Base-by-base conservation (phyloP, 2,888 invertebrate genomes). In the Nyleta sp. region DNA sequence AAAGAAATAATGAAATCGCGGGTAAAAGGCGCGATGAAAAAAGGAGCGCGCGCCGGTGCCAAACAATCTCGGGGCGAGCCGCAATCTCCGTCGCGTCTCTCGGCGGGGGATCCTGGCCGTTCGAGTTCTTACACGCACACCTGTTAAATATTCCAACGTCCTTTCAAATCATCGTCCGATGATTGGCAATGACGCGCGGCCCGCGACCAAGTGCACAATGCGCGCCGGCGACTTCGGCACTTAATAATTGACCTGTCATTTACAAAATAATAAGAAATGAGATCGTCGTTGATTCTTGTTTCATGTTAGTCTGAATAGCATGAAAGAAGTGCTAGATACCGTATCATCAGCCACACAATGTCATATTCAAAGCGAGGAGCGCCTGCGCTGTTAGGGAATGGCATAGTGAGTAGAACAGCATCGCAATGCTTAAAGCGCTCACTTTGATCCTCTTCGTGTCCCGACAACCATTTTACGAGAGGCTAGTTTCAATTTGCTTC, bases 391-490 rank as follows among this genome's bases (percentile, higher is more conserved):
- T 74, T 44, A 13, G 35, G 33, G 48, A 67, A 57, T 53, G 46
- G 50, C 52, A 62, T 57, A 65, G 50, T 38, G 71, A 73, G 79
- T 53, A 46, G 75, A 50, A 70, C 77, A 73, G 79, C 77, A 74
- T 67, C 77, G 79, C 74, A 13, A 76, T 74, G 81, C 67, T 77
- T 74, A 67, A 73, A 79, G 81, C 81, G 78, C 81, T 81, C 79
- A 79, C 81, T 81, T 81, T 75, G 77, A 81, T 81, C 81, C 79
- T 79, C 79, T 73, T 77, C 81, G 79, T 74, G 81, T 79, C 64
- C 72, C 71, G 75, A 76, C 79, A 59, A 80, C 75, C 79, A 76
- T 80, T 80, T 80, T 76, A 72, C 79, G 67, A 72, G 75, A 75
- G 68, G 72, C 67, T 70, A 68, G 79, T 74, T 64, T 74, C 64